A percentile compares a stretch with the other conserved stretches of the same genome.
phyloP scores from a whole-genome alignment of 1,140 invertebrate species.

The Oryzaephilus surinamensis region DNA sequence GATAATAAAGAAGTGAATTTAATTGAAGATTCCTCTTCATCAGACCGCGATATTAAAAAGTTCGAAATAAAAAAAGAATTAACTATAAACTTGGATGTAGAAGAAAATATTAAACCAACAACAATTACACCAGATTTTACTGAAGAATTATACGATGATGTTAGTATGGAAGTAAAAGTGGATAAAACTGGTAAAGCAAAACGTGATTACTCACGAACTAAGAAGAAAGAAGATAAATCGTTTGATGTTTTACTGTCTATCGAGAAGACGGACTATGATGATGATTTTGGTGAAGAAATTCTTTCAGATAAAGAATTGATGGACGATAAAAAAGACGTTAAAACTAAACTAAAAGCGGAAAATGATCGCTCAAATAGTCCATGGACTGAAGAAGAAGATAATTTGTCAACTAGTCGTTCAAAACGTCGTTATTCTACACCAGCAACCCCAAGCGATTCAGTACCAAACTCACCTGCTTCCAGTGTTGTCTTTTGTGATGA shows the following conservation, averaged over 20 bases:
- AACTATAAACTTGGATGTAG: slow-evolving; percentile 7
- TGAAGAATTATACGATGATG: slow-evolving; percentile 40
- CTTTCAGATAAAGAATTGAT: slow-evolving; percentile 26
- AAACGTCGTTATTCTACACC: slow-evolving; percentile 39
- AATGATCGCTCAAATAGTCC: slow-evolving; percentile 41
- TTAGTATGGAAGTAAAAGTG: slow-evolving; percentile 46
- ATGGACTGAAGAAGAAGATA: slow-evolving; percentile 42
- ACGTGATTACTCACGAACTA: slow-evolving; percentile 36
- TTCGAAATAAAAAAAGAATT: neutral
- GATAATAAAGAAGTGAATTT: slow-evolving; percentile 16
- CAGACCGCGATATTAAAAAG: neutral
- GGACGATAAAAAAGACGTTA: slow-evolving; percentile 27
- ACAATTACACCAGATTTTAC: slow-evolving; percentile 25
- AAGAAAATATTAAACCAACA: slow-evolving; percentile 17
- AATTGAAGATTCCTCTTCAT: neutral
- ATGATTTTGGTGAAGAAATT: slow-evolving; percentile 27
- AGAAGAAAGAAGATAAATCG: slow-evolving; percentile 37
- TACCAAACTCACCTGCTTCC: slow-evolving; percentile 53
- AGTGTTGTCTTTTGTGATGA: slow-evolving; percentile 38
- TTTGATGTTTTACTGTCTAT: slow-evolving; percentile 34
- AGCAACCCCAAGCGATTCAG: slow-evolving; percentile 46
- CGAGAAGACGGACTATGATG: slow-evolving; percentile 34
- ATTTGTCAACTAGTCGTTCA: slow-evolving; percentile 23
- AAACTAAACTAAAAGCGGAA: slow-evolving; percentile 21
- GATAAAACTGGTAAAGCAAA: slow-evolving; percentile 38